phyloP scores from a whole-genome alignment of 2,888 invertebrate species.

The Nasonia oneida region DNA sequence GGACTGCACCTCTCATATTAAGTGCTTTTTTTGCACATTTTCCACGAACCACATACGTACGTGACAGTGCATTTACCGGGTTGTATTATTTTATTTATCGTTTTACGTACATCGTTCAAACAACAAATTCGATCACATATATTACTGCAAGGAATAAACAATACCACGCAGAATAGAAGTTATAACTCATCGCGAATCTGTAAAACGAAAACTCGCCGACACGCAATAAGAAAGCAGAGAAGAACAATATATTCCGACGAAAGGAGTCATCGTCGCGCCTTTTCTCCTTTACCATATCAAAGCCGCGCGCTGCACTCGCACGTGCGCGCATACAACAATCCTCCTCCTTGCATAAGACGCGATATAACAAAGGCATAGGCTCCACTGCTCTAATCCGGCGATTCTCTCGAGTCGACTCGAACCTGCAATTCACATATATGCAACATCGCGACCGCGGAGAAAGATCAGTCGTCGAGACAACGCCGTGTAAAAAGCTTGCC shows the following conservation, averaged over 20 bases:
- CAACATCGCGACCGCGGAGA: slow-evolving; percentile 12
- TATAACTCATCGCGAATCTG: not conserved
- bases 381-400: slow-evolving; percentile 38
- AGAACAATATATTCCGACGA: no score
- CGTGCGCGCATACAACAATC: not conserved
- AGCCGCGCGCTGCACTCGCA: not conserved
- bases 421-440: slow-evolving; percentile 1
- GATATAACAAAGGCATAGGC: slow-evolving; percentile 44
- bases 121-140: no score
- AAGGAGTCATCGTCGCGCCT: no score
- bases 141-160: no score
- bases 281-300: not conserved
- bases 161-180: no score
- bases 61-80: no score
- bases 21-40: not conserved
- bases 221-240: no score
- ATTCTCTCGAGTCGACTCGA: slow-evolving; percentile 26
- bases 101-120: no score
- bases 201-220: no score
- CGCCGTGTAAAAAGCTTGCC: not conserved
- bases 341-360: slow-evolving; percentile 27
- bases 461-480: slow-evolving; percentile 53
- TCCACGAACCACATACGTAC: not conserved
- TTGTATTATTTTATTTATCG: no score
- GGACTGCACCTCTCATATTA: not conserved